A percentile compares a stretch with the other conserved stretches of the same genome.
Conservation (phyloP, 2,888 invertebrate species). For the Bombylius major region DNA sequence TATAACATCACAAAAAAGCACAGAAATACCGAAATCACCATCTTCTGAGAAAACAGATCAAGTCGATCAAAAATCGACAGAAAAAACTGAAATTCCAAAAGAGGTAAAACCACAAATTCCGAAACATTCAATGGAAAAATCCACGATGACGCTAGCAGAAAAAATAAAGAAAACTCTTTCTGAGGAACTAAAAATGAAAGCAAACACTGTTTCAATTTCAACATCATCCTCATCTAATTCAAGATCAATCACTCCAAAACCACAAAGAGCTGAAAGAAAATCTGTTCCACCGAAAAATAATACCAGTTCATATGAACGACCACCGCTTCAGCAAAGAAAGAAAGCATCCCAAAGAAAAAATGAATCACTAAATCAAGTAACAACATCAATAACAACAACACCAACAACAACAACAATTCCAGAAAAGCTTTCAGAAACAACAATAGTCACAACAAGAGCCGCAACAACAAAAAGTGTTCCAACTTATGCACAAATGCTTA, state of each 20-base stretch:
- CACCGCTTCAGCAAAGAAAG: neutral
- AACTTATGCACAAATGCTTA: slow-evolving; percentile 14
- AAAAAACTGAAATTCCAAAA: no score
- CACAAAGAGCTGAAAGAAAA: neutral
- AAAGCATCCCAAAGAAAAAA: neutral
- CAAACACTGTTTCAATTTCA: neutral
- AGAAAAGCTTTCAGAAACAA: neutral
- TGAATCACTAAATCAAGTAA: neutral
- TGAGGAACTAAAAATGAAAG: neutral
- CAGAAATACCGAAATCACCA: no score
- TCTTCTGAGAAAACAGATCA: neutral
- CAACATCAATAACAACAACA: neutral
- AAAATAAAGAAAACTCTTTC: slow-evolving; percentile 8
- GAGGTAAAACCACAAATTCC: neutral
- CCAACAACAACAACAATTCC: neutral
- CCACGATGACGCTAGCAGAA: slow-evolving; percentile 9
- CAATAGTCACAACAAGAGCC: neutral
- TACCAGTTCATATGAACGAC: neutral
- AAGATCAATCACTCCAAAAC: neutral
- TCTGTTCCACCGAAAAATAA: slow-evolving; percentile 1
- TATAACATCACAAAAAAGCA: no score
- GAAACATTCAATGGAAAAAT: neutral
- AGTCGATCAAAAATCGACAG: neutral
- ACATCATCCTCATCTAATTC: neutral
- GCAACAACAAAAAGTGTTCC: neutral